These are phyloP conservation scores for Muscicapa comitata DNA, from an alignment of 2,797 vertebrate species.

Conservation along the genomic window DNA sequence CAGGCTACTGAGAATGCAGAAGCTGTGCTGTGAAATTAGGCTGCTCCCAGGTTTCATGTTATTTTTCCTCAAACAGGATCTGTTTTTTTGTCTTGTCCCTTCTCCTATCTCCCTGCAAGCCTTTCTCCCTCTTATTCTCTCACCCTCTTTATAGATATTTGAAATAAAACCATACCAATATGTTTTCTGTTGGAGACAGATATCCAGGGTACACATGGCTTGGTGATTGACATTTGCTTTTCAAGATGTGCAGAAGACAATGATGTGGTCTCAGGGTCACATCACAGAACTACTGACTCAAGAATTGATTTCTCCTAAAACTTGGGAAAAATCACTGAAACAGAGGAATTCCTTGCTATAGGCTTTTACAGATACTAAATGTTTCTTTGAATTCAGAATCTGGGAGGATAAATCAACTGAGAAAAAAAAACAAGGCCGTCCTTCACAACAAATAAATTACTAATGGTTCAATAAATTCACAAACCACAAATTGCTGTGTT, in stretches of 20 bases:
- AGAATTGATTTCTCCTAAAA: neutral
- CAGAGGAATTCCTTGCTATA: neutral
- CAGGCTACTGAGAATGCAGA: neutral
- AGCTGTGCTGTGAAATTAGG: neutral
- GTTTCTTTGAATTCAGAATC: neutral
- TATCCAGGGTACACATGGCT: accelerated
- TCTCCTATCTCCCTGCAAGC: neutral
- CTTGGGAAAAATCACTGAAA: neutral
- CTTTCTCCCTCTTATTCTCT: neutral
- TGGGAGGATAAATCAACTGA: neutral
- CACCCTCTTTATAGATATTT: neutral
- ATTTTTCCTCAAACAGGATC: neutral
- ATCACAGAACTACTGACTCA: neutral
- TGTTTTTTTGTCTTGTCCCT: neutral
- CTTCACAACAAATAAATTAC: neutral
- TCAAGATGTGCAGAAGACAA: neutral
- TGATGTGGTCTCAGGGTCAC: neutral
- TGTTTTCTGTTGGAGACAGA: neutral
- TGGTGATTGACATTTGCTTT: neutral
- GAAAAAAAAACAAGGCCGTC: neutral
- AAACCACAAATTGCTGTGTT: neutral
- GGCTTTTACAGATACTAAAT: neutral
- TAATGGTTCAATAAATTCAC: neutral
- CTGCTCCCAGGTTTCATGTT: neutral
- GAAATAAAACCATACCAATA: neutral